phyloP scores from a whole-genome alignment of 2,113 vertebrate genomes.

The Polypterus senegalus region DNA sequence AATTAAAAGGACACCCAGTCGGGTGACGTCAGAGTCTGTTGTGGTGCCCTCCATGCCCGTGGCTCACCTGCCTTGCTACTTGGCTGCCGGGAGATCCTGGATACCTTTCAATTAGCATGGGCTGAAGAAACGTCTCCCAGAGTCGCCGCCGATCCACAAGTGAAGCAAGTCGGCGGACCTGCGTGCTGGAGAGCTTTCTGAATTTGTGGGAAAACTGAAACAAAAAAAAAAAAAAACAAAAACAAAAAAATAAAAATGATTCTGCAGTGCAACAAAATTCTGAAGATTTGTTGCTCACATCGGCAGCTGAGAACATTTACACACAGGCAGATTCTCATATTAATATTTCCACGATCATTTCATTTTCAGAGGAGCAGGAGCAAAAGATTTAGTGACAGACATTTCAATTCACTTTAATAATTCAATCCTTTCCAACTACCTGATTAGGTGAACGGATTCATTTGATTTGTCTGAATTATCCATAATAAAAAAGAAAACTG shows the following conservation, averaged over 20 bases:
- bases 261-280: background rate
- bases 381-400: too few relatives aligned
- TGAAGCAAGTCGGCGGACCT: slow-evolving; percentile 46
- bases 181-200: slow-evolving; percentile 42
- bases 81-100: slow-evolving; percentile 59
- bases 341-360: too few relatives aligned
- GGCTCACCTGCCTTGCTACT: slow-evolving; percentile 53
- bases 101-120: slow-evolving; percentile 61
- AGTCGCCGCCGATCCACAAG: slow-evolving; percentile 55
- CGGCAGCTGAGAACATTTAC: too few relatives aligned
- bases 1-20: background rate
- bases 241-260: background rate
- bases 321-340: too few relatives aligned
- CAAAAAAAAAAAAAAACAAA: background rate
- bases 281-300: background rate
- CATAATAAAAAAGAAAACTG: too few relatives aligned
- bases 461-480: too few relatives aligned
- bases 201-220: slow-evolving; percentile 45
- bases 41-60: background rate
- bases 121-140: slow-evolving; percentile 60
- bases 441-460: too few relatives aligned
- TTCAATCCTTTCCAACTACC: too few relatives aligned
- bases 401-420: too few relatives aligned
- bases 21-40: background rate
- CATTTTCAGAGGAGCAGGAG: too few relatives aligned